phyloP scores from a whole-genome alignment of 2,888 invertebrate species.

The Pachycephus smyrnensis region DNA sequence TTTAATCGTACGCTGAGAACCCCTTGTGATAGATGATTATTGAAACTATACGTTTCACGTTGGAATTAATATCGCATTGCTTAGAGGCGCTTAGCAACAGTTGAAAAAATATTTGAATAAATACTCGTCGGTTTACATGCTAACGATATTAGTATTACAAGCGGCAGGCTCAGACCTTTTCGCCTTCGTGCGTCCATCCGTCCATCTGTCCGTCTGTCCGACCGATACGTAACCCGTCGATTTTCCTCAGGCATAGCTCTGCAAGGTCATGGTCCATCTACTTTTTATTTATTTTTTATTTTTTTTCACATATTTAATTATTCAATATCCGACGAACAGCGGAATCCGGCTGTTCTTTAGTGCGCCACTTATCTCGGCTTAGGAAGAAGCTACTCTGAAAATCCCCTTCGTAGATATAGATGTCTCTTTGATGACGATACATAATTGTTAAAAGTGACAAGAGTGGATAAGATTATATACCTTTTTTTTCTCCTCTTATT shows the following conservation, averaged over 20 bases:
- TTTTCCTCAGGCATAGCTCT: not conserved
- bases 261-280: too few species aligned
- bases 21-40: slow-evolving; percentile 2
- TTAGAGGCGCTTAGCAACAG: slow-evolving; percentile 3
- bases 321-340: too few species aligned
- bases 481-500: not conserved
- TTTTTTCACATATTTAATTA: not conserved
- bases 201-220: not conserved
- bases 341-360: too few species aligned
- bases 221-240: not conserved
- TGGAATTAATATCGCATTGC: slow-evolving; percentile 1
- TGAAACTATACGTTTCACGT: not conserved
- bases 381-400: too few species aligned
- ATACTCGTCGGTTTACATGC: slow-evolving; percentile 9
- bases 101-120: slow-evolving; percentile 12
- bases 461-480: too few species aligned
- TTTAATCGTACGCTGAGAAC: not conserved
- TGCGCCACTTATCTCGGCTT: too few species aligned
- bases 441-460: too few species aligned
- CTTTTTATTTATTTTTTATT: not conserved
- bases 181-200: not conserved
- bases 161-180: not conserved
- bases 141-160: slow-evolving; percentile 6
- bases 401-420: too few species aligned
- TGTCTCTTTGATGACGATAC: too few species aligned